These are phyloP conservation scores for Amazona finschi DNA, from an alignment of 2,797 vertebrate species.

Conservation along the genomic window DNA sequence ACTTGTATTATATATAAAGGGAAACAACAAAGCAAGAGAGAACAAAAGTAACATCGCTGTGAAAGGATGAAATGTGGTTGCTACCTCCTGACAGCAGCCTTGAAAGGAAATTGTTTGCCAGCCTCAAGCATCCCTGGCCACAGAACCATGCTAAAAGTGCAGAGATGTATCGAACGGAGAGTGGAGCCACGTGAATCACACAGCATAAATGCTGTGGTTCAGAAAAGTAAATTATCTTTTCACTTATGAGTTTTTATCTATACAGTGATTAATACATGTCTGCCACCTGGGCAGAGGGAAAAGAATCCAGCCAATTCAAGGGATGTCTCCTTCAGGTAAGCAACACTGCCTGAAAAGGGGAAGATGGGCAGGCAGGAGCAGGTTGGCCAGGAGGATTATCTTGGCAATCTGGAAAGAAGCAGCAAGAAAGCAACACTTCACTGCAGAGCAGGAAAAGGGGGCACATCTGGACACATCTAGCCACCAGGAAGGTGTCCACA, in stretches of 20 bases:
- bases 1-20: neutral
- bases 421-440: rapidly evolving
- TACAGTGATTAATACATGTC: neutral
- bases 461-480: neutral
- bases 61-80: neutral
- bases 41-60: neutral
- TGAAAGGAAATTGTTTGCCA: neutral
- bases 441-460: neutral
- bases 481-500: neutral
- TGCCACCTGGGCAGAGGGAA: neutral
- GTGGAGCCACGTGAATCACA: neutral
- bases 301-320: neutral
- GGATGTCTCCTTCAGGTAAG: neutral
- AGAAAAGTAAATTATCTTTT: neutral
- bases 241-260: neutral
- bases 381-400: neutral
- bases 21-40: conserved; percentile 30
- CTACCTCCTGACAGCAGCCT: neutral
- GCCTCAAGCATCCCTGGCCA: neutral
- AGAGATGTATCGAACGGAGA: neutral
- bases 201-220: neutral
- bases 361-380: rapidly evolving
- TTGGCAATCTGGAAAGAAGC: neutral
- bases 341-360: neutral
- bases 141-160: neutral